phyloP scores from a whole-genome alignment of 2,888 invertebrate genomes.

The Rhimphoctona megacephalus region DNA sequence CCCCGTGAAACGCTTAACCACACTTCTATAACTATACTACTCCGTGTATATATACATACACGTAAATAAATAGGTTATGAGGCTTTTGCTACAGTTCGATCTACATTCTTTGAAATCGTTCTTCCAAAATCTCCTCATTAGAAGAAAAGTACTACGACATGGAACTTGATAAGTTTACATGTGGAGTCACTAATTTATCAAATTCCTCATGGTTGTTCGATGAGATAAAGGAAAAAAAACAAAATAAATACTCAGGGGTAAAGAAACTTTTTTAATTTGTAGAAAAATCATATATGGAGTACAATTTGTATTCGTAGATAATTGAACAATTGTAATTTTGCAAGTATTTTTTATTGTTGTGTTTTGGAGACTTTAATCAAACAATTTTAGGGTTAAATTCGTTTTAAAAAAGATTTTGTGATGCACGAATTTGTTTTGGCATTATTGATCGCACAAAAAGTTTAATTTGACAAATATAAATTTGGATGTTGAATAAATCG shows the following conservation, averaged over 20 bases:
- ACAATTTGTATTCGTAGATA: not conserved
- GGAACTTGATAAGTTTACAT: not conserved
- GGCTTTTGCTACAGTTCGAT: not conserved
- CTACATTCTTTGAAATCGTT: not conserved
- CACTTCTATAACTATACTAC: conserved; percentile 9
- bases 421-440: too few species aligned
- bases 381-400: too few species aligned
- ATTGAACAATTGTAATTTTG: too few species aligned
- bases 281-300: not conserved
- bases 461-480: too few species aligned
- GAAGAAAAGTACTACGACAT: not conserved
- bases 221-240: not conserved
- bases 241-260: not conserved
- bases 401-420: too few species aligned
- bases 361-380: too few species aligned
- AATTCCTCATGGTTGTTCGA: not conserved
- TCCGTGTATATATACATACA: not conserved
- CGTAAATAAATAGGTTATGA: not conserved
- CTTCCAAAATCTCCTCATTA: not conserved
- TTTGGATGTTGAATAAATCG: not conserved
- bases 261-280: not conserved
- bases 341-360: too few species aligned
- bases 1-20: conserved; percentile 61
- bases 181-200: not conserved
- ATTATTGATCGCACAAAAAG: too few species aligned